Base-by-base conservation (phyloP, 2,113 vertebrate genomes). In the Microtus pennsylvanicus region DNA sequence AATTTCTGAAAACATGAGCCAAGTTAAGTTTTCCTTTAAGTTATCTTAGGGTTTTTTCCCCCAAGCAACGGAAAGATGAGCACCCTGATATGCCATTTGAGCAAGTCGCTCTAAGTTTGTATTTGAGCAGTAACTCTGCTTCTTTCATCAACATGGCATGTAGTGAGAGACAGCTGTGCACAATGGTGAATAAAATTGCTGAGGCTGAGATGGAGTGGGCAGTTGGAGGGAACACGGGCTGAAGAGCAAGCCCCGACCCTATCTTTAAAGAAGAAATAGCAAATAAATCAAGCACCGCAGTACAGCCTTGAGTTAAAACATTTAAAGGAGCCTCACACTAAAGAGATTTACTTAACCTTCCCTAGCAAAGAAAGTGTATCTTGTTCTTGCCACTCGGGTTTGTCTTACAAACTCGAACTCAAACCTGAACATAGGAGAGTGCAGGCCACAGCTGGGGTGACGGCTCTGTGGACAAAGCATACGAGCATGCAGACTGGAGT, bases 301-400 rank as follows among this genome's bases (percentile, higher is more conserved):
- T 21, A 80, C 6, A 58, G 30, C 58, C 61, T 69, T 35, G 33
- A 82, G 91, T 86, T 81, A 86, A 80, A 70, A 76, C 35, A 28
- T 81, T 78, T 90, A 52, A 61, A 87, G 30, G 12, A 74, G 81
- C 26, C 63, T 87, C 47, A 42, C 47, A n/a, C 42, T 45, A 82
- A n/a, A 38, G 88, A 81, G 74, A 85, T 35, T 78, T 87, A 87
- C 28, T 72, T 96, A 58, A 87, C 52, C 75, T 80, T 81, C 87
- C 50, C 65, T 70, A n/a, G 26, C 38, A 89, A 96, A 1, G 16
- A 89, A 96, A 1, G 24, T 35, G 7, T 30, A 5, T 7, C 38
- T 12, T 88, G 1, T 83, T 89, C 87, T 70, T 89, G 22, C 87
- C 11, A 52, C 82, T 92, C 6, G 45, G 42, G 80, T 58, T 86